phyloP scores from a whole-genome alignment of 2,797 vertebrate genomes.

The Neoniphon sammara region DNA sequence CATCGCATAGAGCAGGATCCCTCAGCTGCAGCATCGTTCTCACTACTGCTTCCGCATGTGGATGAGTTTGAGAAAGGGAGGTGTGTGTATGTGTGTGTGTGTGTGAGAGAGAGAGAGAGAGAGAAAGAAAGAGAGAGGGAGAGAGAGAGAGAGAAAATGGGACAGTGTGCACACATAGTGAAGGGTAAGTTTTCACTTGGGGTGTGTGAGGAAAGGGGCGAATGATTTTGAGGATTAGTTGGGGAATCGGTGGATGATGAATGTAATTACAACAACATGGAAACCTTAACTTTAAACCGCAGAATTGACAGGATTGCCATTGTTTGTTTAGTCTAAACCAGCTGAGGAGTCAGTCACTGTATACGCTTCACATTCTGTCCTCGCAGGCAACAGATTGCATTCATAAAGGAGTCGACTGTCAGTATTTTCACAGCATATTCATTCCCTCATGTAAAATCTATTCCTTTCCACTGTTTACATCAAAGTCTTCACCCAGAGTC shows the following conservation, averaged over 20 bases:
- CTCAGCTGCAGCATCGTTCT: conserved; percentile 59
- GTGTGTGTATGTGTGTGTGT: conserved; percentile 30
- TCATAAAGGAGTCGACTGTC: conserved; percentile 24
- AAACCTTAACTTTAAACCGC: conserved; percentile 61
- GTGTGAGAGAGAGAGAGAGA: conserved; percentile 27
- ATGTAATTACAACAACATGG: conserved; percentile 74
- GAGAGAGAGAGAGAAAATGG: conserved; percentile 1
- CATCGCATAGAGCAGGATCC: conserved; percentile 77
- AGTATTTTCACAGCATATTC: background rate
- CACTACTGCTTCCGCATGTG: conserved; percentile 73
- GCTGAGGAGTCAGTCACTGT: conserved; percentile 50
- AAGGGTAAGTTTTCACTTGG: conserved; percentile 57
- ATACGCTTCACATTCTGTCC: conserved; percentile 20
- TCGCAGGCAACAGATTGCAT: conserved; percentile 18
- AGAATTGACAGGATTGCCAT: conserved; percentile 55
- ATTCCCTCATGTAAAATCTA: conserved; percentile 1
- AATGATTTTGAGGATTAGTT: conserved; percentile 63
- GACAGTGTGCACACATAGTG: conserved; percentile 6
- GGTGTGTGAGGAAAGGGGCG: conserved; percentile 42
- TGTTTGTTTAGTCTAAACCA: conserved; percentile 75
- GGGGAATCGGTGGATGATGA: conserved; percentile 67
- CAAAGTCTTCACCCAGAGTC: conserved; percentile 12
- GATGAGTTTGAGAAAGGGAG: conserved; percentile 52
- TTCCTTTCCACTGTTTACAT: conserved; percentile 44
- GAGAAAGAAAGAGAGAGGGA: conserved; percentile 10